These are phyloP conservation scores for Melanotaenia maccullochi DNA, from an alignment of 2,797 vertebrate species.

Conservation along the genomic window DNA sequence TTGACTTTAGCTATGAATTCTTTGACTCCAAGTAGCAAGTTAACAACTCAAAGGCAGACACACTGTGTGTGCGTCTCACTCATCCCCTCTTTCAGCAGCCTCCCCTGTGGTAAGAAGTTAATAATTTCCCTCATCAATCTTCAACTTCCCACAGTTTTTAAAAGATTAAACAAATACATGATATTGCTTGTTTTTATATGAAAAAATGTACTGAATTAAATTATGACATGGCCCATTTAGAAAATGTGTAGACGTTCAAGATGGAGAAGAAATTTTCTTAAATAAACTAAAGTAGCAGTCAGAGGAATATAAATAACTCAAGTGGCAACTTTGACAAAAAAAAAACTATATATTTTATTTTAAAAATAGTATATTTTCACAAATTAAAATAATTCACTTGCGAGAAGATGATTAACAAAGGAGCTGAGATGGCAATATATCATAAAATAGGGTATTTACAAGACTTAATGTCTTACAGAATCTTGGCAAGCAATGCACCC, in stretches of 20 bases:
- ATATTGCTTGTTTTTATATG: constrained; percentile 16
- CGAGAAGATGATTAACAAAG: constrained; percentile 2
- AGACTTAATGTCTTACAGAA: constrained; percentile 23
- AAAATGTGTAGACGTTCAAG: constrained; percentile 13
- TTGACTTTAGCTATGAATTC: constrained; percentile 17
- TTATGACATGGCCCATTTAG: constrained; percentile 15
- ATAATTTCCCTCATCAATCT: constrained; percentile 30
- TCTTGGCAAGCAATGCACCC: constrained; percentile 30
- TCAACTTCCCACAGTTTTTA: constrained; percentile 22
- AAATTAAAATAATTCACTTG: constrained; percentile 1
- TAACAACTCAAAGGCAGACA: constrained; percentile 25
- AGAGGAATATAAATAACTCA: neutral
- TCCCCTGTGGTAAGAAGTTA: constrained; percentile 7
- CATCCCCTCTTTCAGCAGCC: constrained; percentile 11
- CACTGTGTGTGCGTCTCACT: constrained; percentile 6
- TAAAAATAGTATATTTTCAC: constrained; percentile 7
- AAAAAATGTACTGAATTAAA: constrained; percentile 4
- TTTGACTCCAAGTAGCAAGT: constrained; percentile 23
- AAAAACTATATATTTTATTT: neutral
- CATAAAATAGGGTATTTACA: constrained; percentile 16
- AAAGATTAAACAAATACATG: constrained; percentile 34
- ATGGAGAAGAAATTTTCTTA: constrained; percentile 1
- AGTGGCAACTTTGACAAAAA: constrained; percentile 4
- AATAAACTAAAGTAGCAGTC: neutral
- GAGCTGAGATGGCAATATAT: neutral